Conservation (phyloP, 2,113 vertebrate species). For the Tringa solitaria region DNA sequence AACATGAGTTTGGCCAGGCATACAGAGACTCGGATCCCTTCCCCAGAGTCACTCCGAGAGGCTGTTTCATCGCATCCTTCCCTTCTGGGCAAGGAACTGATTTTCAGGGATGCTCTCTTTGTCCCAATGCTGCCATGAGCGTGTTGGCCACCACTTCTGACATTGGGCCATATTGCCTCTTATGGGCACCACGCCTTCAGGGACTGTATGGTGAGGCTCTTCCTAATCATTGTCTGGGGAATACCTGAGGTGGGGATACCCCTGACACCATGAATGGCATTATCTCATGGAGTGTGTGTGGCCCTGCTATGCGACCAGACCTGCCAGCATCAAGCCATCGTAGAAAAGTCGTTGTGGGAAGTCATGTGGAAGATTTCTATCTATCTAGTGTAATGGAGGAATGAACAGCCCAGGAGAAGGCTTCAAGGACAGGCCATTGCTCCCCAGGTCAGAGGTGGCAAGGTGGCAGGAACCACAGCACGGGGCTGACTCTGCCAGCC, state of each 20-base stretch:
- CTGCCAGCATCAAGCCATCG: neutral
- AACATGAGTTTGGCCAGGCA: neutral
- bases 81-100: rapidly evolving
- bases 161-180: neutral
- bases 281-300: neutral
- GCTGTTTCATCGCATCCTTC: neutral
- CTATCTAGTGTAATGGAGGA: neutral
- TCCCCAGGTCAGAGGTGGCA: neutral
- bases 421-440: neutral
- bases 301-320: neutral
- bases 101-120: neutral
- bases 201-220: neutral
- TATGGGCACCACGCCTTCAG: neutral
- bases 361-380: neutral
- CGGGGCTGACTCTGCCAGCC: neutral
- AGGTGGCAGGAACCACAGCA: neutral
- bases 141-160: neutral
- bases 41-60: neutral
- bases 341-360: neutral
- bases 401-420: neutral
- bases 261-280: neutral
- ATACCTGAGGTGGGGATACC: neutral
- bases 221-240: neutral
- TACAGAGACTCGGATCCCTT: neutral
- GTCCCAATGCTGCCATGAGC: rapidly evolving